phyloP scores from a whole-genome alignment of 2,888 invertebrate genomes.

The Cosmorhoe ocellata region DNA sequence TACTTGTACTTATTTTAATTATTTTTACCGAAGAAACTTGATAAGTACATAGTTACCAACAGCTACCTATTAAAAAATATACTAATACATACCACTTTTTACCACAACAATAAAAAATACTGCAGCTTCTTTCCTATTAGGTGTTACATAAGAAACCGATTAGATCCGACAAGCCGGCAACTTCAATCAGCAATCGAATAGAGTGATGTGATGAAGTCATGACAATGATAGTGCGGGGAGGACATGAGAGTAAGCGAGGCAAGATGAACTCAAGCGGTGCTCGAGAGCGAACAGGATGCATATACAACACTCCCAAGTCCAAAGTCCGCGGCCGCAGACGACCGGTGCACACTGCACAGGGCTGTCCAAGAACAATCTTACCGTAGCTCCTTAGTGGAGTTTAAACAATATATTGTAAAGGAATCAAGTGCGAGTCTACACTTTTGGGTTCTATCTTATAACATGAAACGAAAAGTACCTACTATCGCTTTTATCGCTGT shows the following conservation, averaged over 20 bases:
- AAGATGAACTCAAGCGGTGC: slow-evolving; percentile 30
- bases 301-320: slow-evolving; percentile 64
- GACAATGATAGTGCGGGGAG: slow-evolving; percentile 56
- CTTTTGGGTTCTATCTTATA: neutral
- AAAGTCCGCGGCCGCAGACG: slow-evolving; percentile 62
- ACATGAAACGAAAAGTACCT: too few species aligned
- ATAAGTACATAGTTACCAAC: too few species aligned
- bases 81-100: too few species aligned
- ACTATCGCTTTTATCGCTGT: too few species aligned
- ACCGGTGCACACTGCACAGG: slow-evolving; percentile 42
- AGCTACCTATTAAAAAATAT: too few species aligned
- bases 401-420: slow-evolving; percentile 9
- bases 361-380: slow-evolving; percentile 26
- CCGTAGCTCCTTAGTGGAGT: slow-evolving; percentile 6
- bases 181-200: slow-evolving; percentile 53
- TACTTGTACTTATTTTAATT: too few species aligned
- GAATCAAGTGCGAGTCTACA: neutral
- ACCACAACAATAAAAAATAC: too few species aligned
- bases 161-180: slow-evolving; percentile 37
- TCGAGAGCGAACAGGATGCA: slow-evolving; percentile 61
- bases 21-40: too few species aligned
- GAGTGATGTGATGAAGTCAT: slow-evolving; percentile 59
- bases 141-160: slow-evolving; percentile 18
- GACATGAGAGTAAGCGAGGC: slow-evolving; percentile 43
- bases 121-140: slow-evolving; percentile 7